Base-by-base conservation (phyloP, 1,140 invertebrate species). In the Drosophila littoralis region DNA sequence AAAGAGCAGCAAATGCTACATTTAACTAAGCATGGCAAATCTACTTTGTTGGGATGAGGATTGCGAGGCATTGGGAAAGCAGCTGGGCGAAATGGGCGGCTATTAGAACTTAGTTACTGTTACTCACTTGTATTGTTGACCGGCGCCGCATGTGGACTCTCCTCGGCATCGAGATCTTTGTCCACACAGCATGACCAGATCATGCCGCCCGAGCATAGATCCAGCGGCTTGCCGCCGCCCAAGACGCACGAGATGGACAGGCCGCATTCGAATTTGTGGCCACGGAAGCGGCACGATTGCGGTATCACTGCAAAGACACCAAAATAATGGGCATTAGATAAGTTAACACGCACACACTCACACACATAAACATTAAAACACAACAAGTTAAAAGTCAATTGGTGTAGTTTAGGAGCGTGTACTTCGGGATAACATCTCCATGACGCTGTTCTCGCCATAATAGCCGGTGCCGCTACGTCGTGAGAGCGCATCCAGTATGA, bases 101-200 rank as follows among this genome's bases (percentile, higher is more conserved):
- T 64, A 2, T 52, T 42, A 54, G 50, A 68, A 52, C 40, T 64
- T 36, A n/a, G 60, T 46, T 65, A 52, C 36, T 50, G 51, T 12
- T 91, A 96, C 96, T 97, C 93, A 97, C 97, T 97, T 89, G 97
- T 97, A 93, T 97, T 97, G 90, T 97, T 96, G 1, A 97, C 93
- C 9, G 93, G 94, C 92, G 92, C 92, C 46, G 93, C 69, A 92
- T 94, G 93, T 79, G 91, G 83, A 59, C 75, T 82, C 63, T 91
- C 85, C 68, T 90, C 80, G 51, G 88, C 73, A 15, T 89, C 81
- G 51, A 86, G 92, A 35, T 97, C 96, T 75, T 96, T 94, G 91
- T 98, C 96, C 0, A 98, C 96, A 90, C 97, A 98, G 92, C 97
- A 98, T 8, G 96, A 96, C 97, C 97, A 98, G 72, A 98, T 97